phyloP scores from a whole-genome alignment of 2,888 invertebrate genomes.

The Atethmia centrago region DNA sequence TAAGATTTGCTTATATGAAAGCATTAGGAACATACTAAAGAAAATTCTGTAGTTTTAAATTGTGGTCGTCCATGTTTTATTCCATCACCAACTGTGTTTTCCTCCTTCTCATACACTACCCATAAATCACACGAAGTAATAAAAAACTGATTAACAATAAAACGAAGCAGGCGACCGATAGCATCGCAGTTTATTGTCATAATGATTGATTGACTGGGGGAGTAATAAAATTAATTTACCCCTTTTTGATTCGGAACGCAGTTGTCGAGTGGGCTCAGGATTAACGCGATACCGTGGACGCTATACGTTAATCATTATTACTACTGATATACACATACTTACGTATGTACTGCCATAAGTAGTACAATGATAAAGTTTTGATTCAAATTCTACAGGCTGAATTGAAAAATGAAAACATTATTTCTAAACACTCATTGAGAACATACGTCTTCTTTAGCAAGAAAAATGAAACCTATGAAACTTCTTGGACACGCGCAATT shows the following conservation, averaged over 20 bases:
- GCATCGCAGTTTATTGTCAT: slow-evolving; percentile 66
- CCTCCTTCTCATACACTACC: slow-evolving; percentile 14
- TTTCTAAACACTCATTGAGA: no score
- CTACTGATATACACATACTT: not conserved
- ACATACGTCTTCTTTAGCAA: not conserved
- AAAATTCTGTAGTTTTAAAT: not conserved
- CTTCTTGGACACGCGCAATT: slow-evolving; percentile 76
- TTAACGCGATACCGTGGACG: slow-evolving; percentile 34
- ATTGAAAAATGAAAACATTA: no score
- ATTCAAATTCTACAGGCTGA: not conserved
- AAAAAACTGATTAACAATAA: slow-evolving; percentile 66
- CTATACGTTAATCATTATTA: slow-evolving; percentile 28
- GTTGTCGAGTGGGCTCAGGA: slow-evolving; percentile 41
- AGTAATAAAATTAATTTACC: slow-evolving; percentile 67
- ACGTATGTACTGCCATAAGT: not conserved
- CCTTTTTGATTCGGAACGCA: slow-evolving; percentile 48
- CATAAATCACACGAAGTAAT: slow-evolving; percentile 60
- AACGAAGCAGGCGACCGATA: slow-evolving; percentile 60
- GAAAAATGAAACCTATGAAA: slow-evolving; percentile 65
- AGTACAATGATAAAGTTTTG: not conserved
- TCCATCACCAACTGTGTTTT: slow-evolving; percentile 18
- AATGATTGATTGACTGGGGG: slow-evolving; percentile 70
- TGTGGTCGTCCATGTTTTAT: slow-evolving; percentile 11
- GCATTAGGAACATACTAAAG: not conserved
- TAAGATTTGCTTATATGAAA: no score